Conservation (phyloP, 2,113 vertebrate species). For the human (Homo sapiens) region GRCh38 chr2:191220501-191221000, state of each 20-base stretch:
- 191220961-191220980: neutral
- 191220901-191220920: neutral
- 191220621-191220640: neutral
- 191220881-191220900: neutral
- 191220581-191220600: neutral
- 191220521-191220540: neutral
- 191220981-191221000: neutral
- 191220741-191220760: neutral
- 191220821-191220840: neutral
- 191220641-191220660: neutral
- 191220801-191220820: neutral
- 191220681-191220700: neutral
- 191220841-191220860: neutral
- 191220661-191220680: neutral
- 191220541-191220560: neutral
- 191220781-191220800: neutral
- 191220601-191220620: neutral
- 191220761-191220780: neutral
- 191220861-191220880: no score
- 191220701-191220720: neutral
- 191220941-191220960: neutral
- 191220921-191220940: neutral
- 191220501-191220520: neutral
- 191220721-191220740: neutral
- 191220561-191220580: neutral